phyloP scores from a whole-genome alignment of 1,140 invertebrate genomes.

The Lucilia sericata region DNA sequence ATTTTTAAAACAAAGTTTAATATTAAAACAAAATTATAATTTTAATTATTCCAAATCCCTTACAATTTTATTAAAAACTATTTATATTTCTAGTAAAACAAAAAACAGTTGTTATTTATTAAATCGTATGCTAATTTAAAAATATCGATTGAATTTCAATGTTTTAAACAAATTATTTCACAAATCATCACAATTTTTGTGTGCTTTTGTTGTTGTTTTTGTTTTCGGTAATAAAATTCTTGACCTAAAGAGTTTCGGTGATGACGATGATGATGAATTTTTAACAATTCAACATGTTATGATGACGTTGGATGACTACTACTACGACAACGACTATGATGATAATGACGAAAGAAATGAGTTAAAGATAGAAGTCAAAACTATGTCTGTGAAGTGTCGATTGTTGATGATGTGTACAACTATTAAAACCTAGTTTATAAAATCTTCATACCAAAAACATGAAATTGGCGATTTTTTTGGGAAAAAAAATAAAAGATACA shows the following conservation, averaged over 20 bases:
- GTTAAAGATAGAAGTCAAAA: too few species aligned
- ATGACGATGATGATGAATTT: neutral
- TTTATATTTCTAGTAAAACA: too few species aligned
- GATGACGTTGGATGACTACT: neutral
- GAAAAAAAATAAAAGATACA: neutral
- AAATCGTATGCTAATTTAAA: neutral
- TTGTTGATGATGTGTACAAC: neutral
- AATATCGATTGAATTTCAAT: neutral
- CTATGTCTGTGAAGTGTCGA: neutral
- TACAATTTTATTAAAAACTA: too few species aligned
- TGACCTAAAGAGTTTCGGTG: conserved; percentile 8
- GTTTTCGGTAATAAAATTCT: conserved; percentile 14
- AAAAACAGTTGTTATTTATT: too few species aligned
- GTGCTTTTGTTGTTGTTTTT: neutral
- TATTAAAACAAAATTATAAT: too few species aligned
- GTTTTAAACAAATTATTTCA: neutral
- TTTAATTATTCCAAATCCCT: too few species aligned
- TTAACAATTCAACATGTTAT: neutral
- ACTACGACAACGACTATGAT: neutral
- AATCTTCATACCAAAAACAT: neutral
- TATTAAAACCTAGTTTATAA: neutral
- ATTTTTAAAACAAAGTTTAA: too few species aligned
- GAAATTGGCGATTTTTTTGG: neutral
- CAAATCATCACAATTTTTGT: conserved; percentile 29
- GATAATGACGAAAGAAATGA: neutral